A percentile compares a stretch with the other conserved stretches of the same genome.
Conservation (phyloP, 2,113 vertebrate genomes). For the Irena cyanogastra region DNA sequence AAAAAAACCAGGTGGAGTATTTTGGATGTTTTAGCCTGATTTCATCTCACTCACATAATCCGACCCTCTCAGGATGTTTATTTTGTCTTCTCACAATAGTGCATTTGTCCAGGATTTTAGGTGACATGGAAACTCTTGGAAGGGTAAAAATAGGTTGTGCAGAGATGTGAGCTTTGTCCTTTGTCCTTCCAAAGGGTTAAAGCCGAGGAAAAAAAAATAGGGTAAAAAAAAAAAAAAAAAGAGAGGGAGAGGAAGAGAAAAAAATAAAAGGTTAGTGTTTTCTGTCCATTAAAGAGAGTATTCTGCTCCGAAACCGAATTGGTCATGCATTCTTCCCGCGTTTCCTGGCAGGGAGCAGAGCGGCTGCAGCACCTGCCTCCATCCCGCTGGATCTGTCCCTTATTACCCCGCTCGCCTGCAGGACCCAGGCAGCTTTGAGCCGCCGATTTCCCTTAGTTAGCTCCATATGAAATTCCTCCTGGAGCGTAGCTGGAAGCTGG, state of each 20-base stretch:
- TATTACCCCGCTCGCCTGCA: slow-evolving; percentile 64
- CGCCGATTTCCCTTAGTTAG: neutral
- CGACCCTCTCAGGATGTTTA: neutral
- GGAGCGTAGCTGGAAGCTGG: neutral
- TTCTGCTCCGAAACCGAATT: slow-evolving; percentile 78
- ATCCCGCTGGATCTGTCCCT: slow-evolving; percentile 63
- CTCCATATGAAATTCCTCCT: slow-evolving; percentile 33
- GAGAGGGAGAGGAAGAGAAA: slow-evolving; percentile 11
- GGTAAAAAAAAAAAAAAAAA: neutral
- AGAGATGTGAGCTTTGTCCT: neutral
- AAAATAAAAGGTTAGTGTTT: slow-evolving; percentile 81
- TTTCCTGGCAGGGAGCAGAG: slow-evolving; percentile 74
- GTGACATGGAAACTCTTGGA: neutral
- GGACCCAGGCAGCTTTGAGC: slow-evolving; percentile 28
- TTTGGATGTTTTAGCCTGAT: neutral
- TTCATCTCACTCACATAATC: neutral
- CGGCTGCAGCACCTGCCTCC: slow-evolving; percentile 75
- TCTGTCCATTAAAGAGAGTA: slow-evolving; percentile 79
- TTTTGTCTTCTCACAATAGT: slow-evolving; percentile 1
- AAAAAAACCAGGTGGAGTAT: neutral
- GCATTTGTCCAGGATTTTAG: neutral
- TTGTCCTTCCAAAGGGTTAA: slow-evolving; percentile 72
- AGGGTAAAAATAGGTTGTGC: neutral
- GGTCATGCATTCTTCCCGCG: slow-evolving; percentile 82
- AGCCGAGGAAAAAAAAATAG: neutral